These are phyloP conservation scores for Peromyscus nudipes DNA, from an alignment of 2,797 vertebrate genomes.

Conservation along the genomic window DNA sequence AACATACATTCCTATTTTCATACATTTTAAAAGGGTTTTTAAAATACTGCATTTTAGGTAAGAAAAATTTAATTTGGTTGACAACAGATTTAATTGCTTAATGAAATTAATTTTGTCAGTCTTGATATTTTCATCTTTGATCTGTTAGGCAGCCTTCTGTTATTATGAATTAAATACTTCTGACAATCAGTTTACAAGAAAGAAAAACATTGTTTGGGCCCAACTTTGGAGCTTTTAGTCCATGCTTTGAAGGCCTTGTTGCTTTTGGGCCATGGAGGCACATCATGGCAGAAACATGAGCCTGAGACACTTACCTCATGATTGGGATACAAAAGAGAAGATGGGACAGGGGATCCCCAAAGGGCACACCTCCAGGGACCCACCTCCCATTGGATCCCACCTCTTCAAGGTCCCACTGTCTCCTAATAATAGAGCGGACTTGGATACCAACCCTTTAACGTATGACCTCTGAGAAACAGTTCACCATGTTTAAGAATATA, in stretches of 20 bases:
- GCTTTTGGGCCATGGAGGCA: not conserved
- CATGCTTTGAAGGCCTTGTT: too few species aligned
- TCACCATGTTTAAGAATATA: slow-evolving; percentile 29
- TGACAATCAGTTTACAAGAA: not conserved
- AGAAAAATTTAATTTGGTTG: slow-evolving; percentile 52
- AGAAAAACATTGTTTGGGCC: not conserved
- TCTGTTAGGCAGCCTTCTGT: not conserved
- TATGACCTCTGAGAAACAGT: not conserved
- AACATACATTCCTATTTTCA: slow-evolving; percentile 44
- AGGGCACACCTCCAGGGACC: not conserved
- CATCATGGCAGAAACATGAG: too few species aligned
- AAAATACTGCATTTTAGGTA: slow-evolving; percentile 34
- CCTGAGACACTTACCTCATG: not conserved
- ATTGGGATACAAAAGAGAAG: not conserved
- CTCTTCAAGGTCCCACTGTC: not conserved
- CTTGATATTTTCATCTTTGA: slow-evolving; percentile 51
- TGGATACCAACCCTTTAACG: not conserved
- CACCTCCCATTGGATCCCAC: too few species aligned
- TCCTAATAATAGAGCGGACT: not conserved
- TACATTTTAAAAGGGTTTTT: slow-evolving; percentile 42
- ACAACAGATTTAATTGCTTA: not conserved
- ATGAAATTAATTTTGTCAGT: slow-evolving; percentile 24
- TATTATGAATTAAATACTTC: not conserved
- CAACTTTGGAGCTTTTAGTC: not conserved
- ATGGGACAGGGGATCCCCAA: not conserved